phyloP scores from a whole-genome alignment of 2,113 vertebrate genomes.

The Laterallus jamaicensis region DNA sequence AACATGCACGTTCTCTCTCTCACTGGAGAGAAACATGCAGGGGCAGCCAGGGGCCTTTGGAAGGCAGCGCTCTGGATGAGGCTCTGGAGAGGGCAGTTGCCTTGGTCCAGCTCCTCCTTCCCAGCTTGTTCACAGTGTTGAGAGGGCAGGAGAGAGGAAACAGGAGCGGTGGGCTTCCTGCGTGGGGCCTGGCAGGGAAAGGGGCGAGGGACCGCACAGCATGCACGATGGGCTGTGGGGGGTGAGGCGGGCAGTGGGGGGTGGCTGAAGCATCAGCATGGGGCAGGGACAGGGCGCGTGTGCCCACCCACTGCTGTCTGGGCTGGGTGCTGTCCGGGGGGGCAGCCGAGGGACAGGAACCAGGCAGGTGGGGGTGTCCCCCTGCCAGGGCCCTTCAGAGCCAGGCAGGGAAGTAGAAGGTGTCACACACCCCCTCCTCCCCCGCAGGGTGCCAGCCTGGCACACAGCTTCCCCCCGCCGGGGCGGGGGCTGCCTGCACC shows the following conservation, averaged over 20 bases:
- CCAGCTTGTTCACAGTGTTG: not conserved
- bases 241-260: fast-evolving
- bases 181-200: not conserved
- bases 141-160: not conserved
- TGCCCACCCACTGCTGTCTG: not conserved
- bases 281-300: fast-evolving
- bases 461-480: not conserved
- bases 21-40: not conserved
- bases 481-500: fast-evolving
- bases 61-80: not conserved
- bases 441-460: not conserved
- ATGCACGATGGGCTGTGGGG: fast-evolving
- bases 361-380: fast-evolving
- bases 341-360: not conserved
- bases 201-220: fast-evolving
- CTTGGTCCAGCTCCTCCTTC: no score
- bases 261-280: no score
- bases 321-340: not conserved
- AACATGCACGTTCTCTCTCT: fast-evolving
- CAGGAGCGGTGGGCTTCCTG: not conserved
- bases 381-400: not conserved
- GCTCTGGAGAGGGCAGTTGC: not conserved
- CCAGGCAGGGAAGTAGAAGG: fast-evolving
- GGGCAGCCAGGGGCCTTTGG: no score
- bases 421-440: no score